These are phyloP conservation scores for Trinectes maculatus DNA, from an alignment of 2,113 vertebrate genomes.

Conservation along the genomic window DNA sequence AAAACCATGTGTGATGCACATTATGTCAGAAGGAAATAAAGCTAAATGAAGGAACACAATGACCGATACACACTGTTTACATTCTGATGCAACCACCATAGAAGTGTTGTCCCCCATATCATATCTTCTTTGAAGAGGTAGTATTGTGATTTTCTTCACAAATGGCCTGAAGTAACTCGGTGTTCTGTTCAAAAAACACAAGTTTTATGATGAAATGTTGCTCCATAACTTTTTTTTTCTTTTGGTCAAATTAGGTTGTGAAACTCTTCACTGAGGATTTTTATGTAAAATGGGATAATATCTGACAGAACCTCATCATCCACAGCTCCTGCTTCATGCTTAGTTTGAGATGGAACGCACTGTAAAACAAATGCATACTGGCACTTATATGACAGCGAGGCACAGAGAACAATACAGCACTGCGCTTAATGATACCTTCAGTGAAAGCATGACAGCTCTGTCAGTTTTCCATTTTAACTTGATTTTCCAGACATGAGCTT, in stretches of 20 bases:
- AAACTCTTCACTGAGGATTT: neutral
- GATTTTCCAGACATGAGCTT: slow-evolving; percentile 31
- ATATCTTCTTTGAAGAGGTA: slow-evolving; percentile 1
- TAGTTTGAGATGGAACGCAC: slow-evolving; percentile 12
- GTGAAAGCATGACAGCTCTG: slow-evolving; percentile 24
- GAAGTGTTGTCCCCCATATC: slow-evolving; percentile 3
- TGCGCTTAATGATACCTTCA: slow-evolving; percentile 39
- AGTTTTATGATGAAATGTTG: slow-evolving; percentile 8
- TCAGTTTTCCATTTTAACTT: slow-evolving; percentile 46
- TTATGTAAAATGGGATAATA: slow-evolving; percentile 7
- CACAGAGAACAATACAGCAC: slow-evolving; percentile 42
- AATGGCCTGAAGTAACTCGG: neutral
- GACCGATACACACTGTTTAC: slow-evolving; percentile 50
- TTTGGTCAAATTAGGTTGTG: neutral
- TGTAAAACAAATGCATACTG: slow-evolving; percentile 37
- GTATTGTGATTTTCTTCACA: neutral
- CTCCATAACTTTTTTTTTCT: neutral
- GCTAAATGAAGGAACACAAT: slow-evolving; percentile 62
- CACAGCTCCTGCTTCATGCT: slow-evolving; percentile 7
- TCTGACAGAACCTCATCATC: slow-evolving; percentile 36
- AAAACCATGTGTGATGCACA: slow-evolving; percentile 34
- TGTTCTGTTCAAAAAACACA: neutral
- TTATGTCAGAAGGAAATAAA: slow-evolving; percentile 42
- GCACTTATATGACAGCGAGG: slow-evolving; percentile 51
- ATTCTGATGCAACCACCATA: slow-evolving; percentile 21